Conservation (phyloP, 1,140 invertebrate species). For the Heliothis subflexa region DNA sequence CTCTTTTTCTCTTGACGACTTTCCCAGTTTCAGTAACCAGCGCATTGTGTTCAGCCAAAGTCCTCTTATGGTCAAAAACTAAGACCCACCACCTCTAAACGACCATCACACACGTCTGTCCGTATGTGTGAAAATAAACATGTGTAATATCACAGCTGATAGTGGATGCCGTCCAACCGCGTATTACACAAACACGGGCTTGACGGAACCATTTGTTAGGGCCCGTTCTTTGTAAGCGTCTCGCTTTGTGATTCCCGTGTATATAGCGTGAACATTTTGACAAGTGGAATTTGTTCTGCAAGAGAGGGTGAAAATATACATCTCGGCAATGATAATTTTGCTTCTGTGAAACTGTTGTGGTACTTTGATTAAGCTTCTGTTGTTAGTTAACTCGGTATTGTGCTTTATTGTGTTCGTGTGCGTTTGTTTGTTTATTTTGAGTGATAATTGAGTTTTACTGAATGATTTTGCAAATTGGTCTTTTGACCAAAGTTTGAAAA, state of each 20-base stretch:
- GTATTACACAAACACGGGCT: slow-evolving; percentile 68
- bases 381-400: slow-evolving; percentile 8
- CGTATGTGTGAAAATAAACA: slow-evolving; percentile 54
- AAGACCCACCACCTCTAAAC: background rate
- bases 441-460: background rate
- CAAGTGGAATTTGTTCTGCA: slow-evolving; percentile 78
- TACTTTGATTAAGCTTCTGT: slow-evolving; percentile 40
- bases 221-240: slow-evolving; percentile 75
- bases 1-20: too few species aligned
- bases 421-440: background rate
- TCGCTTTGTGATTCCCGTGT: slow-evolving; percentile 77
- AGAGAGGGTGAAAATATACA: slow-evolving; percentile 68
- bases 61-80: background rate
- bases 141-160: slow-evolving; percentile 63
- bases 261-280: slow-evolving; percentile 80
- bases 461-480: too few species aligned
- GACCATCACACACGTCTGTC: background rate
- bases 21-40: too few species aligned
- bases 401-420: background rate
- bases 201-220: slow-evolving; percentile 79
- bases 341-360: slow-evolving; percentile 41
- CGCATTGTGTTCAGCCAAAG: background rate
- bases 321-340: slow-evolving; percentile 59
- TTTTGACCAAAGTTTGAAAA: background rate
- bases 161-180: slow-evolving; percentile 59